Evolutionary conservation across 2,797 vertebrate species (phyloP).

Genomic region (Liasis olivaceus): DNA sequence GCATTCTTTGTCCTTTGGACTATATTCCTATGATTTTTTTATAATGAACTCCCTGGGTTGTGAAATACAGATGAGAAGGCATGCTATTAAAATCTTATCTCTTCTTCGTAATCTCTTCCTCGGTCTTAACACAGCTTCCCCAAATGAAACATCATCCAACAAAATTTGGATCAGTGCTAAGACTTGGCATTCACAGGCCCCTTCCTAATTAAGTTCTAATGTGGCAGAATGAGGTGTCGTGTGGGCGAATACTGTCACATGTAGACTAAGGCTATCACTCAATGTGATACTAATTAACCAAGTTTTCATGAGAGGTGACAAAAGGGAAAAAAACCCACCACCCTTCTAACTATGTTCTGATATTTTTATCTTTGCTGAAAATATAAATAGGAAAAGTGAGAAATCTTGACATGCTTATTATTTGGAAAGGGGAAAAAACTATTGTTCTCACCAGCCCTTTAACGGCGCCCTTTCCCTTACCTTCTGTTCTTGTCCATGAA

Average conservation of each 20-base stretch:
- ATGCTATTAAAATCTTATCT: not conserved
- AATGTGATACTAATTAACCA: constrained; percentile 53
- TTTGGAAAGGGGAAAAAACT: constrained; percentile 32
- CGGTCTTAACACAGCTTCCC: not conserved
- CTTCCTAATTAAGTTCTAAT: constrained; percentile 60
- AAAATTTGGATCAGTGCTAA: constrained; percentile 30
- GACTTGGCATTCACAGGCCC: constrained; percentile 40
- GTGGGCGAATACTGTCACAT: constrained; percentile 54
- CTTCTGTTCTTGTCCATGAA: constrained; percentile 14
- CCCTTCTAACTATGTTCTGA: constrained; percentile 27
- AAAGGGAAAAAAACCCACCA: constrained; percentile 9
- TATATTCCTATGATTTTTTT: not conserved
- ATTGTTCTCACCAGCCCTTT: not conserved
- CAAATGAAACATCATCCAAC: not conserved
- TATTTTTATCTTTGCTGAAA: constrained; percentile 44
- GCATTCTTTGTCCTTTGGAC: not conserved
- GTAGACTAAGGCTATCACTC: constrained; percentile 51
- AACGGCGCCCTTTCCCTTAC: constrained; percentile 18
- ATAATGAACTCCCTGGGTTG: not conserved
- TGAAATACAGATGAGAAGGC: not conserved
- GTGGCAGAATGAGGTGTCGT: constrained; percentile 42
- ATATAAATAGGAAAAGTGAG: constrained; percentile 48
- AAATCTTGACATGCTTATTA: constrained; percentile 34
- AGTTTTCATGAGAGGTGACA: constrained; percentile 61
- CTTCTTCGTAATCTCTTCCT: not conserved